Evolutionary conservation across 2,888 invertebrate genomes (phyloP).

Genomic region (Glaucopsyche alexis): DNA sequence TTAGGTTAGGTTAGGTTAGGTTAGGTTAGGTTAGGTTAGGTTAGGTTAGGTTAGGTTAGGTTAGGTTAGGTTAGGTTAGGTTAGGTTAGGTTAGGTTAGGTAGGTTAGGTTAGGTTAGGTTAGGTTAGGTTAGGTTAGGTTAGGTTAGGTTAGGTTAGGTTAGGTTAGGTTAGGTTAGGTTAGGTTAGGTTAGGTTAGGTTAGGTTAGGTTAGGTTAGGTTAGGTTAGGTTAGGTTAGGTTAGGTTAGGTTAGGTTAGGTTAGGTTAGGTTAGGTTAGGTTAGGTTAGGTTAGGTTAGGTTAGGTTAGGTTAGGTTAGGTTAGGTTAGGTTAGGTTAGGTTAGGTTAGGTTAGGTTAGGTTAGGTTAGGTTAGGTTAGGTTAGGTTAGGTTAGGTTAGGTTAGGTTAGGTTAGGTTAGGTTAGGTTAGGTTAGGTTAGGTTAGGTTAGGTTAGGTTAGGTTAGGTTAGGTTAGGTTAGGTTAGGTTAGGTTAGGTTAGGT

Average conservation of each 20-base stretch:
- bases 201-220: constrained; percentile 38
- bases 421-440: constrained; percentile 20
- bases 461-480: constrained; percentile 41
- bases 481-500: constrained; percentile 36
- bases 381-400: not conserved
- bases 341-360: constrained; percentile 32
- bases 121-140: constrained; percentile 34
- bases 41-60: constrained; percentile 40
- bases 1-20: constrained; percentile 39
- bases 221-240: no score
- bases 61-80: constrained; percentile 43
- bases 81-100: no score
- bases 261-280: constrained; percentile 39
- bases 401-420: constrained; percentile 29
- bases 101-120: no score
- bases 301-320: constrained; percentile 35
- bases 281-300: constrained; percentile 36
- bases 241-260: constrained; percentile 38
- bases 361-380: no score
- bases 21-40: constrained; percentile 30
- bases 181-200: constrained; percentile 39
- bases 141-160: constrained; percentile 35
- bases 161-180: constrained; percentile 39
- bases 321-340: no score
- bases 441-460: constrained; percentile 39